Conservation (phyloP, 2,797 vertebrate species). For the Rhinophrynus dorsalis region DNA sequence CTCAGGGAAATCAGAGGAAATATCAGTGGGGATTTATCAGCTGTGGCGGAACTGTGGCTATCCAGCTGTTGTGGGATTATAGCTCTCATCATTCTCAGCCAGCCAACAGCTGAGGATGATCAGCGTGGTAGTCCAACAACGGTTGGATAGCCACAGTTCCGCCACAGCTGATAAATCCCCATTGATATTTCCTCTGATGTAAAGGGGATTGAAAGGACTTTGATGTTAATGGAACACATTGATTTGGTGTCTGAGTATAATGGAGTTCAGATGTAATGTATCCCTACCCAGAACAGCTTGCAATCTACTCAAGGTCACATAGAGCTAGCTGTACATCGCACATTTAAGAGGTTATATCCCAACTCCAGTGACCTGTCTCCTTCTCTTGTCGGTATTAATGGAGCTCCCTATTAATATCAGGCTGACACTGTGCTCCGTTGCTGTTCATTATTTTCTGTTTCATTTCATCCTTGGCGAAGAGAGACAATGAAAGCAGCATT, state of each 20-base stretch:
- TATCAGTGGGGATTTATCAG: background rate
- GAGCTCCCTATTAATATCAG: slow-evolving; percentile 41
- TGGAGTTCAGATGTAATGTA: background rate
- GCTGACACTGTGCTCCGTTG: slow-evolving; percentile 42
- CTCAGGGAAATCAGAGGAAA: background rate
- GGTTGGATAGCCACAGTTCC: too few relatives aligned
- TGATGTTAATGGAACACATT: background rate
- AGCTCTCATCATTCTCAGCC: too few relatives aligned
- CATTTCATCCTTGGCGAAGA: slow-evolving; percentile 36
- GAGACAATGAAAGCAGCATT: slow-evolving; percentile 29
- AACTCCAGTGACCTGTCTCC: background rate
- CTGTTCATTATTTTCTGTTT: slow-evolving; percentile 44
- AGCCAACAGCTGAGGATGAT: too few relatives aligned
- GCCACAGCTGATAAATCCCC: too few relatives aligned
- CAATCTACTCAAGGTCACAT: slow-evolving; percentile 1
- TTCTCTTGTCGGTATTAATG: slow-evolving; percentile 20
- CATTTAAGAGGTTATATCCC: slow-evolving; percentile 12
- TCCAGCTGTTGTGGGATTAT: too few relatives aligned
- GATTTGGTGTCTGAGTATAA: background rate
- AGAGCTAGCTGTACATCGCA: slow-evolving; percentile 3
- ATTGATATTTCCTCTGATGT: background rate
- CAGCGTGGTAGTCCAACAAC: too few relatives aligned
- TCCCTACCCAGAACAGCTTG: background rate
- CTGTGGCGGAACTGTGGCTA: too few relatives aligned
- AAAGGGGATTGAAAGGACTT: background rate